Evolutionary conservation across 1,140 invertebrate species (phyloP).

Genomic region (Drosophila nasuta): DNA sequence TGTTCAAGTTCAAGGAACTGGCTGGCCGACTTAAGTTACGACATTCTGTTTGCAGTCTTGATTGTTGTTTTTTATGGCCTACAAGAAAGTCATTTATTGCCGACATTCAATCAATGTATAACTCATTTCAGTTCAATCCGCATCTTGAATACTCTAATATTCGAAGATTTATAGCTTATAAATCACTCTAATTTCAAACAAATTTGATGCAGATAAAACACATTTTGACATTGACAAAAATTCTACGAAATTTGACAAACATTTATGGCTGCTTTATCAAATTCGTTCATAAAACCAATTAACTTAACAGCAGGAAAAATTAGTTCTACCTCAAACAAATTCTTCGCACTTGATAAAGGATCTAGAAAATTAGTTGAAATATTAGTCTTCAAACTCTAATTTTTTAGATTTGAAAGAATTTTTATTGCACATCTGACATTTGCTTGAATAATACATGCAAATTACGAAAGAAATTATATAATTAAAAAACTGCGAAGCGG

Average conservation of each 20-base stretch:
- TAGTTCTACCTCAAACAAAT: too few relatives aligned
- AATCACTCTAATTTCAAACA: background rate
- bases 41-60: conserved; percentile 21
- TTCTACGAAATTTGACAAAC: background rate
- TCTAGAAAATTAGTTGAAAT: too few relatives aligned
- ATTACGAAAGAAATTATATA: too few relatives aligned
- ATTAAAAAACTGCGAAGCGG: too few relatives aligned
- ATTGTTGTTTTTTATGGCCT: conserved; percentile 5
- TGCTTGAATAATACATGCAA: too few relatives aligned
- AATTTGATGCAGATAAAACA: background rate
- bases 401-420: too few relatives aligned
- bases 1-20: conserved; percentile 76
- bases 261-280: background rate
- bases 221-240: background rate
- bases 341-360: too few relatives aligned
- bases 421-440: too few relatives aligned
- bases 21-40: conserved; percentile 52
- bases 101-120: conserved; percentile 19
- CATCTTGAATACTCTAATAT: background rate
- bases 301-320: too few relatives aligned
- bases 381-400: too few relatives aligned
- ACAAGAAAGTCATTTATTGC: conserved; percentile 11
- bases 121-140: background rate
- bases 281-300: too few relatives aligned
- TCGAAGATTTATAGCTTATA: too few relatives aligned